Base-by-base conservation (phyloP, 2,113 vertebrate genomes). In the Misgurnus mizolepis region DNA sequence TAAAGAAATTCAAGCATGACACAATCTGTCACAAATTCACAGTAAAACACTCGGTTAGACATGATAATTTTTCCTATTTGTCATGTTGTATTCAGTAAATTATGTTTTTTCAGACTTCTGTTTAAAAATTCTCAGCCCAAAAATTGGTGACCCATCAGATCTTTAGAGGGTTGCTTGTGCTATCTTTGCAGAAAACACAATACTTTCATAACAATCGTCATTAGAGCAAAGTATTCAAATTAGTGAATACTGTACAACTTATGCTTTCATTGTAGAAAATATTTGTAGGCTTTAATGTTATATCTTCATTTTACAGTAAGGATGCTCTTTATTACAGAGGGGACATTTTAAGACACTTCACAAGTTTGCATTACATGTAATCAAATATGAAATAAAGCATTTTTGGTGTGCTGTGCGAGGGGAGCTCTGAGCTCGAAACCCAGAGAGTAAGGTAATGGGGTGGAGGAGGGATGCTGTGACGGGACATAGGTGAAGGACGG, bases 311-410 rank as follows among this genome's bases (percentile, higher is more conserved):
- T n/a, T 70, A 3, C 22, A 39, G 14, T 34, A 49, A 55, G 9
- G 14, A 39, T 39, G 7, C 27, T 53, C 27, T 55, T 55, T 27
- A 18, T 47, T 18, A 62, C 47, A 60, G 45, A 66, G 61, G 18
- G 58, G 73, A 76, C 61, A 79, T 27, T 66, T 84, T 84, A 80
- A 84, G 84, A 86, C 80, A 78, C 79, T 62, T 80, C 27, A 34
- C 27, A 3, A 34, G 27, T 34, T 34, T 3, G 27, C 27, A 34
- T 34, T 34, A 34, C 27, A 34, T 34, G 2, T 34, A 34, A 34
- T 34, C 27, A 34, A 34, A 34, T 34, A 34, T 34, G 27, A 34
- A 34, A 34, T 34, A 34, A 34, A 34, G 27, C 27, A 34, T 34
- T 34, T 34, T 34, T 34, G 1, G 27, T 34, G 27, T 34, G 27